These are phyloP conservation scores for Bicyclus anynana DNA, from an alignment of 1,140 invertebrate genomes.

Conservation along the genomic window DNA sequence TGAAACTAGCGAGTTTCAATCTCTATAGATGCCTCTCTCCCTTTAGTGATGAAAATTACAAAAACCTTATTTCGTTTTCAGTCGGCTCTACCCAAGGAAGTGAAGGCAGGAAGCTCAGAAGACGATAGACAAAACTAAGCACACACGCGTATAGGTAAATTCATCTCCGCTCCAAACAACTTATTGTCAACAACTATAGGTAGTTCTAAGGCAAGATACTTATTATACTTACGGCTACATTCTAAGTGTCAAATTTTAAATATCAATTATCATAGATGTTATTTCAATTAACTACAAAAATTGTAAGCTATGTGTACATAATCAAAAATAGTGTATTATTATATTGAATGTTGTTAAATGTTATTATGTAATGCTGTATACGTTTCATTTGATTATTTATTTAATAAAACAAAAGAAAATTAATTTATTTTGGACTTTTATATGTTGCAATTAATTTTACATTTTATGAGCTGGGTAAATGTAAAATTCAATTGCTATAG, in stretches of 20 bases:
- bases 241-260: conserved; percentile 56
- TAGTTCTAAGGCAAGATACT: conserved; percentile 35
- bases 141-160: conserved; percentile 33
- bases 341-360: conserved; percentile 52
- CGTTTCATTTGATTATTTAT: not conserved
- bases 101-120: conserved; percentile 64
- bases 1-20: no score
- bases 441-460: conserved; percentile 57
- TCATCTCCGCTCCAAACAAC: conserved; percentile 49
- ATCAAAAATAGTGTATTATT: conserved; percentile 40
- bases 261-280: conserved; percentile 60
- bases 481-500: conserved; percentile 56
- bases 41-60: no score
- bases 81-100: conserved; percentile 64
- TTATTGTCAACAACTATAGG: conserved; percentile 39
- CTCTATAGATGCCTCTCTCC: no score
- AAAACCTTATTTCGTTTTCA: no score
- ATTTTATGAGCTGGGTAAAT: conserved; percentile 71
- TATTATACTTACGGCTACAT: conserved; percentile 33
- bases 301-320: conserved; percentile 70
- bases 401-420: not conserved
- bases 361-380: conserved; percentile 28
- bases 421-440: conserved; percentile 10
- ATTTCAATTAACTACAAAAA: conserved; percentile 27
- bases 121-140: conserved; percentile 65